A percentile compares a stretch with the other conserved stretches of the same genome.
These are phyloP conservation scores for Altica lythri DNA, from an alignment of 2,888 invertebrate species.

Conservation along the genomic window DNA sequence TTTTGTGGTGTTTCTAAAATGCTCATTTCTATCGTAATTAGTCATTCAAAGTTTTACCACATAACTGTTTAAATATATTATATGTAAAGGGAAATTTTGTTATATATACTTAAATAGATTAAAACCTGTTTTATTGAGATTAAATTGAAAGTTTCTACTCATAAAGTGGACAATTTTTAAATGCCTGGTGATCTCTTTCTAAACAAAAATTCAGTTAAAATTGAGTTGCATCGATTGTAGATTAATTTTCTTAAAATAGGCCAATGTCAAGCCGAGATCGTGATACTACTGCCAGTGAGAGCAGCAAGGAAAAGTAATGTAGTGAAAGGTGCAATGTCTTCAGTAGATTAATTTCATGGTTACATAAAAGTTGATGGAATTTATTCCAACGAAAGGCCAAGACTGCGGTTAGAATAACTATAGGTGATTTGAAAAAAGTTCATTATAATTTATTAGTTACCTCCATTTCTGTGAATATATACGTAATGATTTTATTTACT, in stretches of 20 bases:
- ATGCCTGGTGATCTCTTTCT: too few relatives aligned
- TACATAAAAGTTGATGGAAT: constrained; percentile 19
- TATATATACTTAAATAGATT: too few relatives aligned
- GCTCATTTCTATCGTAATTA: too few relatives aligned
- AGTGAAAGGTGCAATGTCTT: constrained; percentile 22
- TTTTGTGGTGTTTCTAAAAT: too few relatives aligned
- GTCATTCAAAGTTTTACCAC: too few relatives aligned
- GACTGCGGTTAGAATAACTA: constrained; percentile 4
- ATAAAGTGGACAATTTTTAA: too few relatives aligned
- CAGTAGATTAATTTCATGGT: constrained; percentile 10
- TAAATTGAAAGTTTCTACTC: too few relatives aligned
- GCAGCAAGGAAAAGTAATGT: constrained; percentile 22
- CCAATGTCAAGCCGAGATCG: constrained; percentile 47
- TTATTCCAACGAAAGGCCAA: constrained; percentile 10
- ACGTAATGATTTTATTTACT: constrained; percentile 1
- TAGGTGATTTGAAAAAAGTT: neutral
- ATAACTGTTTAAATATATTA: too few relatives aligned
- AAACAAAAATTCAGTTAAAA: too few relatives aligned
- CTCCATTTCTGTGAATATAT: neutral
- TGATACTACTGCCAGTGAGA: constrained; percentile 38
- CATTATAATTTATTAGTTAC: neutral
- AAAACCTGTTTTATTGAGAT: too few relatives aligned
- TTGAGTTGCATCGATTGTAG: constrained; percentile 11
- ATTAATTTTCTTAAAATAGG: constrained; percentile 43
- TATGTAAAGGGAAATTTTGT: too few relatives aligned